Base-by-base conservation (phyloP, 2,113 vertebrate genomes). In the Centrocercus urophasianus region DNA sequence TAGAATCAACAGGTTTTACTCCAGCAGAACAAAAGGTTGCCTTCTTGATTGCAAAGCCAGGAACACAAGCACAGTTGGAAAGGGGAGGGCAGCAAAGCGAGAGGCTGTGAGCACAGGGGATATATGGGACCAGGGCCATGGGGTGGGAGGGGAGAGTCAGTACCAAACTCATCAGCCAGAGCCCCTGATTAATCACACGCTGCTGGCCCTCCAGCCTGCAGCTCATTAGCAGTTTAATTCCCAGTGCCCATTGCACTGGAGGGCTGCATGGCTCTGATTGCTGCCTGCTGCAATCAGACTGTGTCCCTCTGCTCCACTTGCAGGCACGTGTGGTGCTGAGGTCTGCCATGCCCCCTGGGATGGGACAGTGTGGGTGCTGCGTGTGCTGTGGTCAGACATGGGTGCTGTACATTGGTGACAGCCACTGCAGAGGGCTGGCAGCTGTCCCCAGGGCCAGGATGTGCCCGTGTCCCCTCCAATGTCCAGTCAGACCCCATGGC, bases 161-260 rank as follows among this genome's bases (percentile, higher is more conserved):
- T 54, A 82, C 59, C 21, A 2, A 5, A n/a, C 50, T 69, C 8
- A 13, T 78, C 81, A 91, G 59, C 25, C 34, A 54, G 69, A 86
- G 64, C 13, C 56, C 70, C 56, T 88, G 89, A 91, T 94, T 95
- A 91, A 95, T 93, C 71, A 20, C 89, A 45, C 21, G 40, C 66
- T 78, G 60, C 91, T 7, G 0, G 71, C 91, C 89, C 59, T 85
- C 54, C 87, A 92, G 71, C 81, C 89, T 73, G 63, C 89, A 82
- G 87, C 75, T 95, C 91, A 85, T 94, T 93, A 96, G 87, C 60
- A 13, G n/a, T 95, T 73, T 93, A 87, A 89, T 91, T 94, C 84
- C 48, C 0, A 0, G 52, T 82, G 70, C 86, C 81, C 2, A 0
- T 67, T 4, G 0, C 8, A 45, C 77, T 67, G 89, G 80, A 86